Evolutionary conservation across 2,797 vertebrate genomes (phyloP), one percentile per base, ranked within the genome.

Genomic region (Ciconia nigra): DNA sequence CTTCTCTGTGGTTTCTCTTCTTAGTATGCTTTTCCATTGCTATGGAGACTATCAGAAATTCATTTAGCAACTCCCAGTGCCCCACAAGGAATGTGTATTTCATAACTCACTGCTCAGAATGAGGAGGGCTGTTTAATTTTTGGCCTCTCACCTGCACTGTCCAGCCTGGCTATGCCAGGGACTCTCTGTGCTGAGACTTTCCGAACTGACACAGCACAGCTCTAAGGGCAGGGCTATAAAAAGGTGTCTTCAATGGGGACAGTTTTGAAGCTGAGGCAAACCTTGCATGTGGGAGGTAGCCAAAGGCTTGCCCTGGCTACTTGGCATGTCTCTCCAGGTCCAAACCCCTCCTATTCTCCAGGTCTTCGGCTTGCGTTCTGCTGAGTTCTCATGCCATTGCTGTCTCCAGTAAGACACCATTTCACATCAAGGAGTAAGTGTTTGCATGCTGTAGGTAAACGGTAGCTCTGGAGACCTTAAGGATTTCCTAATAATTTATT

Each of bases 31-130:
- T 96, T 97, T 18, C 89, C 69, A 97, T 97, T 97, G 96, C 97
- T 92, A 97, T 97, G 96, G 97, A 96, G 94, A 97, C 95, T 95
- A 94, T 96, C 96, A 92, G 89, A 90, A 95, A 96, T 89, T 95
- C 97, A 91, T 95, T 90, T 95, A 95, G 94, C 79, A 94, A 42
- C 90, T 96, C 95, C 84, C 85, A 57, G 47, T 70, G 93, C 85
- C 76, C 94, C 77, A 81, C 6, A 5, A 93, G 85, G 90, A 96
- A 86, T 47, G 59, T 11, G 87, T 70, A 72, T 96, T 96, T 97
- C 82, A 74, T 96, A 96, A 95, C 70, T 79, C 87, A 61, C 62
- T 67, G 72, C 42, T 88, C 35, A 71, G 82, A 91, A 88, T 2
- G 25, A 86, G 42, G 35, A 83, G 42, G 26, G 57, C 66, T 76